These are phyloP conservation scores for Takifugu rubripes DNA, from an alignment of 2,797 vertebrate genomes.

Conservation along the genomic window DNA sequence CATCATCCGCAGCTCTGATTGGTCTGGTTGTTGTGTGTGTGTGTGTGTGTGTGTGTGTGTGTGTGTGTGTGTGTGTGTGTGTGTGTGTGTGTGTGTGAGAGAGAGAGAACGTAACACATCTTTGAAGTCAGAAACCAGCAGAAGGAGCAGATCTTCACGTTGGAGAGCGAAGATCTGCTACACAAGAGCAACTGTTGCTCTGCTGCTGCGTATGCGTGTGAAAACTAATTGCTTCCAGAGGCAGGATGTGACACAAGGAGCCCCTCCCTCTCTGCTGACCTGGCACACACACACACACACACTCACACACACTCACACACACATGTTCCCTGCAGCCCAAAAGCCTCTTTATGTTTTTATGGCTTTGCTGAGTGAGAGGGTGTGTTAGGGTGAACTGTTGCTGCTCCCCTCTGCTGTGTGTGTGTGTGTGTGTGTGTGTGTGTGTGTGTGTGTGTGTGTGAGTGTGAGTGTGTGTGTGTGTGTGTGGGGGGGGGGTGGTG, in stretches of 20 bases:
- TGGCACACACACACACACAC: constrained; percentile 45
- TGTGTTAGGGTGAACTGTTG: neutral
- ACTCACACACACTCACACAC: constrained; percentile 28
- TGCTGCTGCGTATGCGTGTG: constrained; percentile 63
- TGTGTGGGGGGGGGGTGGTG: neutral
- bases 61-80: neutral
- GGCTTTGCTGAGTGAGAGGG: neutral
- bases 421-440: constrained; percentile 14
- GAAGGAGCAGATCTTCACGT: too few relatives aligned
- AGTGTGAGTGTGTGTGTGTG: constrained; percentile 26
- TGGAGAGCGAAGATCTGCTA: too few relatives aligned
- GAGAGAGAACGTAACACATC: neutral
- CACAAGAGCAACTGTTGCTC: constrained; percentile 3
- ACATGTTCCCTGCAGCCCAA: neutral
- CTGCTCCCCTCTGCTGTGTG: constrained; percentile 6
- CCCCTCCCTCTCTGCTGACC: constrained; percentile 67
- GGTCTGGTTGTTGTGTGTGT: too few relatives aligned
- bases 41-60: constrained; percentile 6
- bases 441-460: constrained; percentile 13
- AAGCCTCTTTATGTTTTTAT: constrained; percentile 1
- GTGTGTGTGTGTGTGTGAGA: neutral
- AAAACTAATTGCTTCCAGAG: constrained; percentile 74
- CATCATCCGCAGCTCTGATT: too few relatives aligned
- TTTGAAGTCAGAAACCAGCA: neutral
- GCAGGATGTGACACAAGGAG: constrained; percentile 64